Evolutionary conservation across 2,797 vertebrate genomes (phyloP), one percentile per base, ranked within the genome.

Genomic region (Acanthurus tractus): DNA sequence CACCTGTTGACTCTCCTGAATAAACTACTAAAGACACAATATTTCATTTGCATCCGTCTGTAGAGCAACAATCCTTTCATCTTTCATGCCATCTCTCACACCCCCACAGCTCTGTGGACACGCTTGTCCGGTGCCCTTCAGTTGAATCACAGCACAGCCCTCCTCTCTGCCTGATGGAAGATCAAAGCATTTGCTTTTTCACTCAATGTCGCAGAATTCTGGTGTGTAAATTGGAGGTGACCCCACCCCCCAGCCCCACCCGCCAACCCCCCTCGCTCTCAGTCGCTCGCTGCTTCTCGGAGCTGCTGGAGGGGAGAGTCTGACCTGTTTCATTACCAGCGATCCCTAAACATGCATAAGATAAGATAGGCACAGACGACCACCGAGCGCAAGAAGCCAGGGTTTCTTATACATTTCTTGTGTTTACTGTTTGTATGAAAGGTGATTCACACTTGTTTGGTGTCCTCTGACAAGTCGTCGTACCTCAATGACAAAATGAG

Each of bases 241-340:
- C 83, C 80, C 81, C 72, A 57, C 64, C 61, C 38, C 17, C 68
- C 49, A 14, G n/a, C 25, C 25, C 2, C 6, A 17, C 14, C 6
- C 23, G 11, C 15, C 36, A 4, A 14, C 12, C 18, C 6, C 13
- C 23, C 15, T 29, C 11, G 1, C 61, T 79, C 57, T 69, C 58
- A 18, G 66, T 81, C 40, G 2, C 78, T 76, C 25, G 15, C 63
- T 73, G 46, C 59, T 67, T 78, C 63, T 71, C 75, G 6, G 71
- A 67, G 77, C 73, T 70, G 74, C 81, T 85, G n/a, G 61, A 81
- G 83, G 78, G 74, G 63, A 83, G 74, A 64, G 62, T 75, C 79
- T 83, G 86, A 88, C 88, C 85, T 77, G 83, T 86, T 92, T 91
- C 82, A 79, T 86, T 87, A 90, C 72, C 79, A 86, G 63, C 48